phyloP scores from a whole-genome alignment of 2,888 invertebrate genomes.

The Nematopogon swammerdamellus region DNA sequence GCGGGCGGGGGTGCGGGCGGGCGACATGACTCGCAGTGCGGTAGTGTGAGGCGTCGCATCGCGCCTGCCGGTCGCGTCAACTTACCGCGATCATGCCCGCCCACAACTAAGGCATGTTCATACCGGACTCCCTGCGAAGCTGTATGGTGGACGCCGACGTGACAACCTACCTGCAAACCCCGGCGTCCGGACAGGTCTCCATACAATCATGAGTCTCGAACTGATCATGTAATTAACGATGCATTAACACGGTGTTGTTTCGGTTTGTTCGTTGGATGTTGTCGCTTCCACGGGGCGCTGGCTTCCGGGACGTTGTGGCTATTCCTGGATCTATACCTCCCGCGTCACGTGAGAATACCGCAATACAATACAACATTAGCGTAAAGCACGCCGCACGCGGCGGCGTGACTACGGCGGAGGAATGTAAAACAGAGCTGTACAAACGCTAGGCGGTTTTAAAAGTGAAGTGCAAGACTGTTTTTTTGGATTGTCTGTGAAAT shows the following conservation, averaged over 20 bases:
- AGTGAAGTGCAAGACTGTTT: too few species aligned
- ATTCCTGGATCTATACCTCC: not conserved
- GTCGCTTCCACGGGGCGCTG: slow-evolving; percentile 31
- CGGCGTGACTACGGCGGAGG: too few species aligned
- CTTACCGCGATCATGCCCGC: slow-evolving; percentile 48
- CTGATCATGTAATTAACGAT: slow-evolving; percentile 57
- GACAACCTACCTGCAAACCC: slow-evolving; percentile 91
- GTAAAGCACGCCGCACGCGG: too few species aligned
- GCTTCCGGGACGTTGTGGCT: slow-evolving; percentile 5
- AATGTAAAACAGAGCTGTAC: too few species aligned
- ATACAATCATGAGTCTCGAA: slow-evolving; percentile 44
- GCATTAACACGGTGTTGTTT: slow-evolving; percentile 57
- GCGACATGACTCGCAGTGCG: slow-evolving; percentile 2
- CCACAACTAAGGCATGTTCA: slow-evolving; percentile 70
- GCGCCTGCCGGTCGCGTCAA: slow-evolving; percentile 46
- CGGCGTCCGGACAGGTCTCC: slow-evolving; percentile 91
- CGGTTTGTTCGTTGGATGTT: too few species aligned
- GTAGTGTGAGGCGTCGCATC: slow-evolving; percentile 1
- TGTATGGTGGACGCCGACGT: slow-evolving; percentile 96
- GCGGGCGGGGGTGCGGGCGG: slow-evolving; percentile 4
- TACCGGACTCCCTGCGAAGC: slow-evolving; percentile 90
- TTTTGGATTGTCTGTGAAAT: too few species aligned
- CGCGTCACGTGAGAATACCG: not conserved
- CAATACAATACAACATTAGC: too few species aligned
- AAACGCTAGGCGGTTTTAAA: too few species aligned